phyloP scores from a whole-genome alignment of 2,797 vertebrate genomes.

The Tympanoctomys barrerae region DNA sequence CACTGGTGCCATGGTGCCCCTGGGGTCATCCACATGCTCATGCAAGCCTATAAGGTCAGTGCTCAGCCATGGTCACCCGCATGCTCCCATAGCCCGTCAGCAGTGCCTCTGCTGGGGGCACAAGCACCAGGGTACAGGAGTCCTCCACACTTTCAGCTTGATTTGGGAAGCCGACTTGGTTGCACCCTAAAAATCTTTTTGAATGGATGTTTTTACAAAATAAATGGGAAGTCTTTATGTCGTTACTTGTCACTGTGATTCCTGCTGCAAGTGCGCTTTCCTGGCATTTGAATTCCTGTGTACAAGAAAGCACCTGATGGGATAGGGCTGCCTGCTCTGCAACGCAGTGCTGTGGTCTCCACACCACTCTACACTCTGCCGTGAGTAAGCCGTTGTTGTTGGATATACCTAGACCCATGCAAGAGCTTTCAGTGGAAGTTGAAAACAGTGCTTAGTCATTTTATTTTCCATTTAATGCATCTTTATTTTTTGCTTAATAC shows the following conservation, averaged over 20 bases:
- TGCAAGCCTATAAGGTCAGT: conserved; percentile 94
- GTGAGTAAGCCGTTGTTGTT: neutral
- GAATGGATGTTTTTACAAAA: conserved; percentile 20
- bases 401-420: neutral
- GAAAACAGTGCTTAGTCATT: neutral
- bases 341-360: neutral
- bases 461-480: conserved; percentile 12
- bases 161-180: neutral
- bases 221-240: neutral
- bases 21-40: conserved; percentile 95
- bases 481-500: neutral
- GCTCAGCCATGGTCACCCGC: accelerated
- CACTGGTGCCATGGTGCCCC: conserved; percentile 99
- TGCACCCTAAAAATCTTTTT: neutral
- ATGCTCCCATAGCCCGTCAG: neutral
- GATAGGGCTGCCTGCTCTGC: neutral
- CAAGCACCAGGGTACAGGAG: accelerated
- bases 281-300: neutral
- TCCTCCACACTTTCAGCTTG: neutral
- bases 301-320: neutral
- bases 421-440: conserved; percentile 5
- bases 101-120: neutral
- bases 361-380: neutral
- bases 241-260: neutral
- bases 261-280: neutral